Conservation (phyloP, 53 echinoderm and acorn worm genomes). For the Holothuria leucospilota region DNA sequence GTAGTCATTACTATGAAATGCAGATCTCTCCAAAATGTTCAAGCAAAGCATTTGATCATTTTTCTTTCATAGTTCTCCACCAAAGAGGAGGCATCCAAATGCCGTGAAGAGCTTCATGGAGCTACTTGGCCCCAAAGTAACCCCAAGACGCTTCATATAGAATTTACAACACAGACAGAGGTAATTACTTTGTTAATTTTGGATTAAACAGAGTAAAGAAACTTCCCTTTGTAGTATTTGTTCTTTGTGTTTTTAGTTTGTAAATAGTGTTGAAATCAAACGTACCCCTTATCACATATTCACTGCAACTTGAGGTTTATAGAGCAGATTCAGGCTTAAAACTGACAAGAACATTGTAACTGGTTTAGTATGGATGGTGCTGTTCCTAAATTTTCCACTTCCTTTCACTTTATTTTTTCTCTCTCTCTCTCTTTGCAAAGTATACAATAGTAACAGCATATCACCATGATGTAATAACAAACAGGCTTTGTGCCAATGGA, state of each 20-base stretch:
- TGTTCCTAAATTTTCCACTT: too few relatives aligned
- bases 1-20: too few relatives aligned
- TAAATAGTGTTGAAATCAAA: neutral
- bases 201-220: neutral
- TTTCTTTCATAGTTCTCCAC: neutral
- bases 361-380: neutral
- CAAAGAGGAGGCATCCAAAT: constrained; percentile 76
- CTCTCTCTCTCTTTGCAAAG: too few relatives aligned
- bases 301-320: too few relatives aligned
- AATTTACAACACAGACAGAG: constrained; percentile 82
- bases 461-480: too few relatives aligned
- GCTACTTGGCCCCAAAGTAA: constrained; percentile 99
- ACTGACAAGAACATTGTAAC: too few relatives aligned
- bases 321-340: too few relatives aligned
- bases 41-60: neutral
- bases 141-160: constrained; percentile 90
- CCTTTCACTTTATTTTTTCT: too few relatives aligned
- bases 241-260: neutral
- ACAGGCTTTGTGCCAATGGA: too few relatives aligned
- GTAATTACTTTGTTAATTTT: constrained; percentile 39
- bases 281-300: too few relatives aligned
- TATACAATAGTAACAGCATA: too few relatives aligned
- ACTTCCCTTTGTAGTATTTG: neutral
- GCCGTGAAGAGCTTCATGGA: constrained; percentile 86
- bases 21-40: too few relatives aligned